Evolutionary conservation across 2,113 vertebrate genomes (phyloP), one percentile per base, ranked within the genome.

Genomic region (Tetrax tetrax): DNA sequence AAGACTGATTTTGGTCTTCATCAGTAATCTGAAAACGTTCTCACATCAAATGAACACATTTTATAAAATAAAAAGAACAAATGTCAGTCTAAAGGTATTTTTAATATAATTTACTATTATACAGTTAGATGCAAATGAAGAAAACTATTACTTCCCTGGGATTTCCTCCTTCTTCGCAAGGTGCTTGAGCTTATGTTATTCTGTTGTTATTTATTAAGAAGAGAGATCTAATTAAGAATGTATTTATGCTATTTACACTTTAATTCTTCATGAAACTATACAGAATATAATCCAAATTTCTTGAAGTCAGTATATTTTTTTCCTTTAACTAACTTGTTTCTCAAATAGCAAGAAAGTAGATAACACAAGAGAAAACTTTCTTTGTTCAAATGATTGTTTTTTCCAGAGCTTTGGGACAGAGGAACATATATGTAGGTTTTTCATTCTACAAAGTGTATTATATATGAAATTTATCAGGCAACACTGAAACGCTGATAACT

Each of bases 1-100:
- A 93, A 96, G 82, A 93, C 83, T 93, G 94, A 81, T 96, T 96
- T 97, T 93, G 53, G 48, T 97, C 53, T 95, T 97, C 95, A 96
- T 97, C 72, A 96, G 88, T 97, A 97, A 94, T 93, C 57, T 54
- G 45, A 91, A 95, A 95, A 93, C 65, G 47, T 76, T 69, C 37
- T 81, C 35, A 76, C 51, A 87, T 92, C 35, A 92, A 66, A 97
- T 93, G n/a, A 25, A 89, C 35, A 80, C 4, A 84, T 83, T 96
- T 83, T 91, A 47, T 93, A 65, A n/a, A n/a, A 83, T 37, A 79
- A 95, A 95, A 96, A 91, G 18, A 74, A 91, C 60, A 96, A 90
- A 94, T 90, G 51, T 83, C 48, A 75, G 21, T 90, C 27, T 92
- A 76, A 96, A 89, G 35, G 61, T 50, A 8, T 59, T 95, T 89